Percentiles rank a stretch among this genome's conserved stretches.
Evolutionary conservation across 2,888 invertebrate species (phyloP).

Genomic region (Pilophorus perplexus): DNA sequence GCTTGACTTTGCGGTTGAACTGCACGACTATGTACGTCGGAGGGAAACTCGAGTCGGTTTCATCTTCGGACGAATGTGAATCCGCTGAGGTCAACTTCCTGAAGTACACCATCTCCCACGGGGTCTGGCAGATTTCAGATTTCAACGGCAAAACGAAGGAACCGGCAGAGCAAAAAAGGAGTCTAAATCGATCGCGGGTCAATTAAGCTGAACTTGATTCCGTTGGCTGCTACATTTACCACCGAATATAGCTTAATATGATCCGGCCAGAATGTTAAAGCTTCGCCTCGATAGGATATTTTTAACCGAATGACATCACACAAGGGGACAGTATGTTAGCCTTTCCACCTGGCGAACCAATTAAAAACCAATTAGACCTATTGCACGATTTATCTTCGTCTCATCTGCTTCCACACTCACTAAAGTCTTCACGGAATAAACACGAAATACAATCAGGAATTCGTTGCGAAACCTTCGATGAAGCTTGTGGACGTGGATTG

Average conservation of each 20-base stretch:
- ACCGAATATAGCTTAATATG: slow-evolving; percentile 28
- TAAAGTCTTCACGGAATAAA: no score
- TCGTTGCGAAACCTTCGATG: no score
- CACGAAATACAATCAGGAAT: no score
- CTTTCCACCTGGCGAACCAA: no score
- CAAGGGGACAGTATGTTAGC: no score
- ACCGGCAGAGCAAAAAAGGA: no score
- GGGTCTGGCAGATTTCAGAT: neutral
- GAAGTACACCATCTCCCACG: slow-evolving; percentile 1
- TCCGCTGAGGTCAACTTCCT: slow-evolving; percentile 12
- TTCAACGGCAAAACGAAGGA: neutral
- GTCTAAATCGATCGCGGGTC: no score
- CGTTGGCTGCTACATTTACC: slow-evolving; percentile 9
- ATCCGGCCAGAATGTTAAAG: neutral
- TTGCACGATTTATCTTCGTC: no score
- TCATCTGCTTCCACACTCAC: no score
- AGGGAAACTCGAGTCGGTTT: slow-evolving; percentile 50
- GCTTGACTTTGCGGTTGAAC: slow-evolving; percentile 54
- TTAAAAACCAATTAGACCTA: no score
- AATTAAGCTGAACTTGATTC: neutral
- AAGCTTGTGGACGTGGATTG: no score
- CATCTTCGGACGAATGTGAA: slow-evolving; percentile 22
- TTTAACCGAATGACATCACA: slow-evolving; percentile 24
- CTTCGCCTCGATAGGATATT: slow-evolving; percentile 20
- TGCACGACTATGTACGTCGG: slow-evolving; percentile 57